These are phyloP conservation scores for Conus canariensis DNA, from an alignment of 2,888 invertebrate genomes.

Conservation along the genomic window DNA sequence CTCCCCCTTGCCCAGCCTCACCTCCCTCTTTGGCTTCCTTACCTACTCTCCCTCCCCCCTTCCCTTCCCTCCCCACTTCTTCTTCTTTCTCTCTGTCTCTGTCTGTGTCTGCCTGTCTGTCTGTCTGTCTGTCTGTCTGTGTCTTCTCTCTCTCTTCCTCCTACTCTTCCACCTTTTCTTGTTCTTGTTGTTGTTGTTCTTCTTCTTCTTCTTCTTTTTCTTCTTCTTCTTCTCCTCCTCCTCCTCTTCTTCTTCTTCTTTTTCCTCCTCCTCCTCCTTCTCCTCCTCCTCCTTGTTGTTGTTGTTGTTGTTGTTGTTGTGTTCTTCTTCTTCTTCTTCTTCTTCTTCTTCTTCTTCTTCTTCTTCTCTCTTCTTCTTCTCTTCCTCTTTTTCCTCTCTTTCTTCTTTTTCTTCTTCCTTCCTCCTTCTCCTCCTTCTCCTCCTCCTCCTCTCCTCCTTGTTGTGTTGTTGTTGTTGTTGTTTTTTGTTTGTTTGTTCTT, in stretches of 20 bases:
- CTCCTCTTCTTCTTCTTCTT: not conserved
- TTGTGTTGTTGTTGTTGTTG: no score
- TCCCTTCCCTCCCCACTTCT: no score
- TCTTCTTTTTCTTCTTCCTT: not conserved
- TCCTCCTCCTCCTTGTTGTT: not conserved
- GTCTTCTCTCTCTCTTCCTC: not conserved
- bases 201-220: not conserved
- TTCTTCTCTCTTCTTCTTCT: accelerated
- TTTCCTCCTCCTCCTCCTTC: not conserved
- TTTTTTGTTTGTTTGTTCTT: no score
- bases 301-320: not conserved
- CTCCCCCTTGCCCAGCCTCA: not conserved
- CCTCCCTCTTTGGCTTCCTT: not conserved
- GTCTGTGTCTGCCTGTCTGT: not conserved
- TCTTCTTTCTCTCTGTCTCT: not conserved
- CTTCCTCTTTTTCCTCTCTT: accelerated
- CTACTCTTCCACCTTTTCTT: not conserved
- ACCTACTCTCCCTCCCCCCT: not conserved
- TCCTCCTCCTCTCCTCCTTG: accelerated
- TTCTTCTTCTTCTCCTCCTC: not conserved
- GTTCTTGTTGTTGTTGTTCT: not conserved
- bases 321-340: not conserved
- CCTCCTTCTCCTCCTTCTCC: not conserved
- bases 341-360: accelerated
- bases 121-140: no score